Base-by-base conservation (phyloP, 2,888 invertebrate species). In the Euproctis similis region DNA sequence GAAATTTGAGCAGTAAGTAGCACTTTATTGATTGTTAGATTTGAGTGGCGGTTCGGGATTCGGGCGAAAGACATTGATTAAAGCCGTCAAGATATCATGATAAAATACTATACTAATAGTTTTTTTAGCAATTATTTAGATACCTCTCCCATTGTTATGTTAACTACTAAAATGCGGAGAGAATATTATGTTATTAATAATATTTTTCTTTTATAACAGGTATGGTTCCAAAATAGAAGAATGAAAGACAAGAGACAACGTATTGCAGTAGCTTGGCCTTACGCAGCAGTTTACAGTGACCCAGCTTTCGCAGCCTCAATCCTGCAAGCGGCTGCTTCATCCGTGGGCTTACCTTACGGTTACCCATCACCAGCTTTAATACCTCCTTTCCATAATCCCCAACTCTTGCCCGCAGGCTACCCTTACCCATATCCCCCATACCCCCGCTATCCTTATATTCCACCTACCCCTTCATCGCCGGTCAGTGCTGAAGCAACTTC, bases 231-330 rank as follows among this genome's bases (percentile, higher is more conserved):
- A 87, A 97, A 97, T 70, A 88, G 97, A 17, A 87, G 97, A 28
- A 97, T 97, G 96, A 97, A 98, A 66, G 98, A 98, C 84, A 98
- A 99, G 59, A 89, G 98, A 0, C 98, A 98, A 64, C 87, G 96
- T 8, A 92, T 97, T 70, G 95, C 97, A 1, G 90, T 97, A 48
- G 92, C 95, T 0, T 98, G 98, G 97, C 97, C 97, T 0, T 96
- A 96, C 74, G 92, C 94, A 0, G 94, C 95, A 0, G 95, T 97
- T 31, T 96, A 96, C 78, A 92, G 95, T 13, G 97, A 98, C 59
- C 97, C 97, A 0, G 92, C 95, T 0, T 90, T 98, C 54, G 96
- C 97, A 3, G 97, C 97, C 2, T 93, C 96, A 17, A 88, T 97
- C 5, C 87, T 96, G 1, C 96, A 97, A 60, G 96, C 97, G 0